A percentile compares a stretch with the other conserved stretches of the same genome.
Evolutionary conservation across 2,888 invertebrate species (phyloP).

Genomic region (Rotaria macrura): DNA sequence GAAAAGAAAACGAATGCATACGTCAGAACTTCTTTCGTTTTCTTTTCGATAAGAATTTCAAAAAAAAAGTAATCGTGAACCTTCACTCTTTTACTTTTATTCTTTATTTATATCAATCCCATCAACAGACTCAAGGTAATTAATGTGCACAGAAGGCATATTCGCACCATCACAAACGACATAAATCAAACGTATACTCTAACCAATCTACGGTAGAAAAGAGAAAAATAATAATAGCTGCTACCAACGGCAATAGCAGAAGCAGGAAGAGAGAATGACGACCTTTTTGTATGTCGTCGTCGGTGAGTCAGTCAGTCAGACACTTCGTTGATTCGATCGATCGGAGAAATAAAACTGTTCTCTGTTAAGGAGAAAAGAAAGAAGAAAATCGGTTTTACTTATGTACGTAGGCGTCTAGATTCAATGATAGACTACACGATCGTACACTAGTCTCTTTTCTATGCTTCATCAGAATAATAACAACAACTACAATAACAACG

Average conservation of each 20-base stretch:
- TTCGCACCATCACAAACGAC: not conserved
- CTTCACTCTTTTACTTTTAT: not conserved
- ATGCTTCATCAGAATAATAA: not conserved
- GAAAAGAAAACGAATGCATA: not conserved
- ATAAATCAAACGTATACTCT: not conserved
- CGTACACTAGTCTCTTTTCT: not conserved
- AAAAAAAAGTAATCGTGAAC: not conserved
- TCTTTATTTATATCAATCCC: not conserved
- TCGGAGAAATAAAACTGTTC: not conserved
- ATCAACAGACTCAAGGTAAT: not conserved
- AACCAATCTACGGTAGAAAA: not conserved
- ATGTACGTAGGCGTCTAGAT: not conserved
- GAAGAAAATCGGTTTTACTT: not conserved
- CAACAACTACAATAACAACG: not conserved
- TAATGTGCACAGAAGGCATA: not conserved
- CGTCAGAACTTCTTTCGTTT: not conserved
- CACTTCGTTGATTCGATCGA: slow-evolving; percentile 15
- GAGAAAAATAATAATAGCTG: not conserved
- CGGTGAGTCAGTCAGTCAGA: slow-evolving; percentile 5
- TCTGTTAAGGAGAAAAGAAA: not conserved
- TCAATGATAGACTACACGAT: not conserved
- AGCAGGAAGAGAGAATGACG: not conserved
- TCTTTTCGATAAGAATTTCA: not conserved
- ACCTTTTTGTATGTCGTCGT: not conserved
- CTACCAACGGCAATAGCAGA: not conserved